A percentile compares a stretch with the other conserved stretches of the same genome.
Evolutionary conservation across 1,140 invertebrate genomes (phyloP).

Genomic region (Diorhabda elongata): DNA sequence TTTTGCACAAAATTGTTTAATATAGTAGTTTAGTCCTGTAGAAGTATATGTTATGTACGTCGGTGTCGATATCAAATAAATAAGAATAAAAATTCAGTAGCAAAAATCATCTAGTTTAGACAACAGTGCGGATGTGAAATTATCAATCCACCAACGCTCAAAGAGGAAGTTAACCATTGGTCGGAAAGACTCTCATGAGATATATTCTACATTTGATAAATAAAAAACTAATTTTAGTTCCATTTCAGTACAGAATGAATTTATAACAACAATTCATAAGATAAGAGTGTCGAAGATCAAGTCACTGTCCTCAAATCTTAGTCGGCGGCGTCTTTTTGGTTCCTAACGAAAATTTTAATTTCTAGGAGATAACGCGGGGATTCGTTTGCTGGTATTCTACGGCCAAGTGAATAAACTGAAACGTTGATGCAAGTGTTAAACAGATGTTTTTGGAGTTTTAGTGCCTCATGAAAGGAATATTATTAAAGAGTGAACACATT

Average conservation of each 20-base stretch:
- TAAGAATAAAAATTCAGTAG: background rate
- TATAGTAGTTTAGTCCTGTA: too few species aligned
- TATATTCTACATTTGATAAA: constrained; percentile 22
- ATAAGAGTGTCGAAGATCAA: constrained; percentile 34
- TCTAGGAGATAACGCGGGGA: background rate
- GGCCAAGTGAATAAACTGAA: constrained; percentile 6
- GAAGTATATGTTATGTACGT: background rate
- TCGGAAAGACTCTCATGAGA: constrained; percentile 31
- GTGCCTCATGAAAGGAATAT: constrained; percentile 19
- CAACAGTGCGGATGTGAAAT: constrained; percentile 32
- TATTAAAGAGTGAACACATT: background rate
- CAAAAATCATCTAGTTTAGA: constrained; percentile 1
- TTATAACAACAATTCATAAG: constrained; percentile 19
- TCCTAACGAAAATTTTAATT: constrained; percentile 19
- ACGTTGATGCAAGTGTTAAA: constrained; percentile 25
- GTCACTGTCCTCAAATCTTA: constrained; percentile 29
- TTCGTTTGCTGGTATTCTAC: background rate
- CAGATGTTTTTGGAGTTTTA: constrained; percentile 28
- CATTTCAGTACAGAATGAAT: constrained; percentile 17
- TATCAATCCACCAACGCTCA: constrained; percentile 32
- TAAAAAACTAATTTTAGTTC: constrained; percentile 18
- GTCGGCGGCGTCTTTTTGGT: constrained; percentile 8
- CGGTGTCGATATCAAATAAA: background rate
- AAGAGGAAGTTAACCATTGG: constrained; percentile 29
- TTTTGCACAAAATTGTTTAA: too few species aligned